Conservation (phyloP, 2,113 vertebrate genomes). For the Podarcis raffonei region DNA sequence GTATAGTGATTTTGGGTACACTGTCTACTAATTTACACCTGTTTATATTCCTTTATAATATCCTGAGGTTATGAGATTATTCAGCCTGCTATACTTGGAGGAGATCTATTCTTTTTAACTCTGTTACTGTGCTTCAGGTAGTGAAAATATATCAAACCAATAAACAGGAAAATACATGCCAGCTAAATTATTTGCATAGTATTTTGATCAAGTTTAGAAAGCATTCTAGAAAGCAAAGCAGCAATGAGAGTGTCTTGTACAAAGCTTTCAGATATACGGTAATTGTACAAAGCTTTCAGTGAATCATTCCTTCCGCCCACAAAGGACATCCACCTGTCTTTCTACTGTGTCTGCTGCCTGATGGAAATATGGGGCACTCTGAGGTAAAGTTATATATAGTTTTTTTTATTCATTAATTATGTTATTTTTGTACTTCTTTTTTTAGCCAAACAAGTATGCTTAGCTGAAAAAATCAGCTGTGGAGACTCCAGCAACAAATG, state of each 20-base stretch:
- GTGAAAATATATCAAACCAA: background rate
- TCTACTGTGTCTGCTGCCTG: background rate
- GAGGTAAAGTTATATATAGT: background rate
- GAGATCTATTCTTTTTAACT: background rate
- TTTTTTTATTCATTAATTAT: background rate
- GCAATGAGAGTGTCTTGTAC: background rate
- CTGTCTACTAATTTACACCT: background rate
- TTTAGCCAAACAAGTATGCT: constrained; percentile 89
- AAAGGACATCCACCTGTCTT: background rate
- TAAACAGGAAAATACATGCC: background rate
- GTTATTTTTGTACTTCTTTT: constrained; percentile 50
- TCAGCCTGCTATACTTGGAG: constrained; percentile 1
- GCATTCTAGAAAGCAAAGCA: background rate
- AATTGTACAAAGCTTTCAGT: background rate
- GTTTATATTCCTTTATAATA: background rate
- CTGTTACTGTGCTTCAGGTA: background rate
- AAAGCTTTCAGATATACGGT: background rate
- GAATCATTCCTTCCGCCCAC: background rate
- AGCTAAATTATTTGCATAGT: background rate
- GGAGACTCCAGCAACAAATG: constrained; percentile 89
- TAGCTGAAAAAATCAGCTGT: constrained; percentile 93
- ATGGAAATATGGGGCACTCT: background rate
- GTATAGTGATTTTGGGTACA: background rate
- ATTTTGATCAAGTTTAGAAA: background rate
- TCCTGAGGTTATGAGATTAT: background rate